Evolutionary conservation across 2,113 vertebrate genomes (phyloP).

Genomic region (Hypocryptadius cinnamomeus): DNA sequence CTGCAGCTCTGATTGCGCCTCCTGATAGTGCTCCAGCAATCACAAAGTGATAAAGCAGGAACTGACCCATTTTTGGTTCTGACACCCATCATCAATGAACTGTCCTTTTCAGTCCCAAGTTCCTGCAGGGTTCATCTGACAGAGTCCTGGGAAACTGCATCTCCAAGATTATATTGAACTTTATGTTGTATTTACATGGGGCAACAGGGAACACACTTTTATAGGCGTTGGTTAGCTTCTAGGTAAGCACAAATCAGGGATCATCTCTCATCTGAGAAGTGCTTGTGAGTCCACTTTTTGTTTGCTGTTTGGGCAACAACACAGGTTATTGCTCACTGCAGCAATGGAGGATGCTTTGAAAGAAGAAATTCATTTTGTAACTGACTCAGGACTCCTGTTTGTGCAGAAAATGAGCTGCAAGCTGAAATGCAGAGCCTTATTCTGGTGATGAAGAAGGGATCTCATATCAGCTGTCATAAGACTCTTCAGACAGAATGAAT

Average conservation of each 20-base stretch:
- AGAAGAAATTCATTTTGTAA: neutral
- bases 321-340: neutral
- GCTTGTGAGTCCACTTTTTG: neutral
- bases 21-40: neutral
- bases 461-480: neutral
- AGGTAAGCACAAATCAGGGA: neutral
- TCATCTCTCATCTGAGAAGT: neutral
- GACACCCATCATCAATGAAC: neutral
- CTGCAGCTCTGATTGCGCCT: neutral
- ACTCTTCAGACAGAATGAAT: neutral
- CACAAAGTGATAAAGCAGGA: neutral
- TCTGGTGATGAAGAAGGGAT: neutral
- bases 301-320: neutral
- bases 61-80: neutral
- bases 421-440: neutral
- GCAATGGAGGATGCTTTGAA: neutral
- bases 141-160: neutral
- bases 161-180: neutral
- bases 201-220: neutral
- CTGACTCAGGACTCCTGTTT: neutral
- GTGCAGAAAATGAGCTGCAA: conserved; percentile 34
- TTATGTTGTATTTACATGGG: neutral
- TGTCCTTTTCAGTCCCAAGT: neutral
- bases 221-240: neutral
- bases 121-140: neutral